Evolutionary conservation across 2,113 vertebrate species (phyloP).

Genomic region (Cisticola juncidis): DNA sequence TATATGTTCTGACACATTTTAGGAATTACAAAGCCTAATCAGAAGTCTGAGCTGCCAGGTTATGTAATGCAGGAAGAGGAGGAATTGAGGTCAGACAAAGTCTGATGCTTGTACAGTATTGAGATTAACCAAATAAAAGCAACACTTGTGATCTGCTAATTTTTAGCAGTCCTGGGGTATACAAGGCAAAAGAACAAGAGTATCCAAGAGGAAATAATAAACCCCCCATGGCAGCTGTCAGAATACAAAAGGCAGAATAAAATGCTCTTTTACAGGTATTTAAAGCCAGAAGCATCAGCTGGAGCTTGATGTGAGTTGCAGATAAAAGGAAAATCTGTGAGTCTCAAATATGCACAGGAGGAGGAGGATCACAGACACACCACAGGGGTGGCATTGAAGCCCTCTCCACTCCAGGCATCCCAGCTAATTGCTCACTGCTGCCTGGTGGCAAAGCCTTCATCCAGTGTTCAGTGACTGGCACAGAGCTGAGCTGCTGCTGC

Average conservation of each 20-base stretch:
- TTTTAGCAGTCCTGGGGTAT: background rate
- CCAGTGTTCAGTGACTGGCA: fast-evolving
- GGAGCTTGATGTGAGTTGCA: background rate
- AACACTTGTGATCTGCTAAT: background rate
- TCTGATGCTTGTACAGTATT: background rate
- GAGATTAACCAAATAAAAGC: background rate
- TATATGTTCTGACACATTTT: background rate
- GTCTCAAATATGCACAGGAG: background rate
- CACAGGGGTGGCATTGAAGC: background rate
- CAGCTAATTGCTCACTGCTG: background rate
- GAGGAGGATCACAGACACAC: background rate
- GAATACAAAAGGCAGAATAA: background rate
- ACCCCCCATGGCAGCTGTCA: background rate
- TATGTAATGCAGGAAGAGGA: background rate
- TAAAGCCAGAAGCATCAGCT: background rate
- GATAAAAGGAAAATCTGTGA: background rate
- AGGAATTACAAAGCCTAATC: background rate
- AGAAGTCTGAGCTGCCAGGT: background rate
- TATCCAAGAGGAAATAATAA: background rate
- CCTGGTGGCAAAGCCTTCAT: background rate
- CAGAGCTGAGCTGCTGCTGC: background rate
- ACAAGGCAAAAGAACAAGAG: background rate
- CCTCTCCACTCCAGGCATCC: background rate
- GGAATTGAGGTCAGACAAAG: background rate
- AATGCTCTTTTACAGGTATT: background rate